Conservation (phyloP, 92 coral and sea anemone genomes). For the Porites cylindrica region DNA sequence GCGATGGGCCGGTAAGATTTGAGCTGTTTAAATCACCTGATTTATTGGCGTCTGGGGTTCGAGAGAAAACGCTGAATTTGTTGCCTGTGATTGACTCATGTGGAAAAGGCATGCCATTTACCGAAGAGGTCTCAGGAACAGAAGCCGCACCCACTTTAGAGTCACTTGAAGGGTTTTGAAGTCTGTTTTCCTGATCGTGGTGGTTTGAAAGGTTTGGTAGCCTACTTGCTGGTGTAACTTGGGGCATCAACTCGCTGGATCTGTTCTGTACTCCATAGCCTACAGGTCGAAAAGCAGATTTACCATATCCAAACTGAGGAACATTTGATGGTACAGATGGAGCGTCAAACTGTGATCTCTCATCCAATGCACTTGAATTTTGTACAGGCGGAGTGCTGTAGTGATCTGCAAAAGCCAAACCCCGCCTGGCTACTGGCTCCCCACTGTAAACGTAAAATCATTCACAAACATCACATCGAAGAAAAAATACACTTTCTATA, state of each 20-base stretch:
- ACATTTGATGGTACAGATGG: background rate
- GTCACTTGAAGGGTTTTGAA: background rate
- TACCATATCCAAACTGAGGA: background rate
- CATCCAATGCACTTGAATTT: background rate
- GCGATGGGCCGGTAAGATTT: slow-evolving; percentile 71
- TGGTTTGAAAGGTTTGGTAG: background rate
- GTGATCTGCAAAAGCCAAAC: slow-evolving; percentile 47
- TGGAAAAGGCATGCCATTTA: background rate
- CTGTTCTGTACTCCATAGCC: slow-evolving; percentile 9
- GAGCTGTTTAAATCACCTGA: slow-evolving; percentile 60
- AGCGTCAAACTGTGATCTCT: background rate
- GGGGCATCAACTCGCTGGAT: background rate
- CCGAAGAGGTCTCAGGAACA: background rate
- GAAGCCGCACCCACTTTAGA: background rate
- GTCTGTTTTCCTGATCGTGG: background rate
- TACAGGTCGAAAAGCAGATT: slow-evolving; percentile 50
- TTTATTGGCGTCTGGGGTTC: slow-evolving; percentile 58
- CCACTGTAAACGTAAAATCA: slow-evolving; percentile 18
- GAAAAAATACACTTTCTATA: background rate
- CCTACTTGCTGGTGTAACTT: slow-evolving; percentile 1
- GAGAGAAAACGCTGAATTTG: background rate
- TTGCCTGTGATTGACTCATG: background rate
- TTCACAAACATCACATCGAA: background rate
- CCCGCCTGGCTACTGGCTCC: slow-evolving; percentile 63
- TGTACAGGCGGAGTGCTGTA: background rate